A percentile compares a stretch with the other conserved stretches of the same genome.
phyloP scores from a whole-genome alignment of 2,888 invertebrate species.

The Ornithoptera alexandrae region DNA sequence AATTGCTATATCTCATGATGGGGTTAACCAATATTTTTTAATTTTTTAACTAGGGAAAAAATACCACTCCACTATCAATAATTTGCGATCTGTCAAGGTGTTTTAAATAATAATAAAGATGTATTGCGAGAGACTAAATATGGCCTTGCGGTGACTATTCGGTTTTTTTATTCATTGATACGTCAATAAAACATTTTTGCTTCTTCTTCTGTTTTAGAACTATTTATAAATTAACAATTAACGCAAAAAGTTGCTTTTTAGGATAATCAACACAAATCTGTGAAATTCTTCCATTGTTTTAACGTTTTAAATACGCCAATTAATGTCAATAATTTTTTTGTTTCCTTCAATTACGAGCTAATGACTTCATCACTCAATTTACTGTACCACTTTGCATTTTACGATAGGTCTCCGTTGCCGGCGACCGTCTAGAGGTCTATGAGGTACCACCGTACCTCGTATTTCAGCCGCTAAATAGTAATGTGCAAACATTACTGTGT shows the following conservation, averaged over 20 bases:
- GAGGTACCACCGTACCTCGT: too few species aligned
- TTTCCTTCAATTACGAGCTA: too few species aligned
- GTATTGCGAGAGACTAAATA: not conserved
- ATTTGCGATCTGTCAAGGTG: not conserved
- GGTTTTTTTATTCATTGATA: not conserved
- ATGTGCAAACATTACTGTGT: too few species aligned
- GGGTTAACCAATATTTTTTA: not conserved
- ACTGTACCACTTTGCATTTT: too few species aligned
- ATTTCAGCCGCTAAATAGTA: too few species aligned
- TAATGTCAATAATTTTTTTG: too few species aligned
- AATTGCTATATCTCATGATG: not conserved
- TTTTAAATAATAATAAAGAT: not conserved
- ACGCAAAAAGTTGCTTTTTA: not conserved
- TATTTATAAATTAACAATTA: not conserved
- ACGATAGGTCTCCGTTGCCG: too few species aligned
- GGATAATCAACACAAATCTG: not conserved
- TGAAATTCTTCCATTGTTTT: not conserved
- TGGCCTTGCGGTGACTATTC: not conserved
- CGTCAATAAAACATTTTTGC: not conserved
- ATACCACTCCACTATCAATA: not conserved
- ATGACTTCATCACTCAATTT: too few species aligned
- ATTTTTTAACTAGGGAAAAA: not conserved
- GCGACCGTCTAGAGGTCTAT: too few species aligned
- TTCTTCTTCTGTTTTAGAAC: not conserved
- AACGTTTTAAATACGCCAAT: too few species aligned